Evolutionary conservation across 2,888 invertebrate species (phyloP).

Genomic region (Trimorus sp.): DNA sequence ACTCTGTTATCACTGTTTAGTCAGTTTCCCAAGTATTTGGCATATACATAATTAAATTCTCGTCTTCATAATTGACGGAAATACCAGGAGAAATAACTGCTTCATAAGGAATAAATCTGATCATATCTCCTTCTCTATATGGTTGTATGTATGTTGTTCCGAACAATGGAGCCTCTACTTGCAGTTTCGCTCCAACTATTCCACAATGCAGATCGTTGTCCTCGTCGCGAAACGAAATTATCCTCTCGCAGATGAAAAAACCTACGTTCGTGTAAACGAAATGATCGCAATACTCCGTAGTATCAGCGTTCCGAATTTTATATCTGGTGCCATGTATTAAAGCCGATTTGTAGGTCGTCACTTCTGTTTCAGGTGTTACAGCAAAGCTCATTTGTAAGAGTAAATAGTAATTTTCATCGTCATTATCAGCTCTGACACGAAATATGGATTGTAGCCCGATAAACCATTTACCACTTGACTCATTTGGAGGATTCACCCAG

Average conservation of each 20-base stretch:
- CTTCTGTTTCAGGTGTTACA: no score
- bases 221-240: neutral
- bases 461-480: no score
- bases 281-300: neutral
- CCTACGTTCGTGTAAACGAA: neutral
- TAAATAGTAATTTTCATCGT: no score
- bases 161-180: neutral
- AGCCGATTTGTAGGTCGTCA: no score
- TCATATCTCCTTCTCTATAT: neutral
- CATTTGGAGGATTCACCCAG: no score
- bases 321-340: neutral
- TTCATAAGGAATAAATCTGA: neutral
- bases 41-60: neutral
- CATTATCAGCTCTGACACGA: no score
- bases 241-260: neutral
- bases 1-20: neutral
- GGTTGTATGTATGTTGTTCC: neutral
- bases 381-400: no score
- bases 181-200: neutral
- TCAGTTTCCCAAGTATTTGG: constrained; percentile 1
- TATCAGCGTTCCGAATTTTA: neutral
- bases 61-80: neutral
- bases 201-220: neutral
- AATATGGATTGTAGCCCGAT: no score
- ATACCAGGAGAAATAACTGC: constrained; percentile 1